phyloP scores from a whole-genome alignment of 2,797 vertebrate species.

The Iguana delicatissima region DNA sequence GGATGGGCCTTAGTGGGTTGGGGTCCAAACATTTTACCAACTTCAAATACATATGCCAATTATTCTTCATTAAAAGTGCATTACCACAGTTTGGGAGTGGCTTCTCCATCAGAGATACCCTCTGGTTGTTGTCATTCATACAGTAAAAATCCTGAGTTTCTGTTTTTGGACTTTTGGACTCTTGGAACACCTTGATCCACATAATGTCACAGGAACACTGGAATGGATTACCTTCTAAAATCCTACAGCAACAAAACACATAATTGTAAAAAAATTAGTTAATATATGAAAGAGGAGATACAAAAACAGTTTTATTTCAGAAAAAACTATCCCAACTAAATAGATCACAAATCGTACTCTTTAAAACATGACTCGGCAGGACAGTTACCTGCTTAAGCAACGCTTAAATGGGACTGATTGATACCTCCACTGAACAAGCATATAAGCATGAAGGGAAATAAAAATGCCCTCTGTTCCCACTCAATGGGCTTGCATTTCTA shows the following conservation, averaged over 20 bases:
- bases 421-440: neutral
- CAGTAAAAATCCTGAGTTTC: constrained; percentile 91
- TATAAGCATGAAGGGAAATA: neutral
- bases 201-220: constrained; percentile 95
- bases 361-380: neutral
- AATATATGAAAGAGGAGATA: neutral
- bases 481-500: neutral
- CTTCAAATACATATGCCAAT: constrained; percentile 6
- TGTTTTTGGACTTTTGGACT: constrained; percentile 81
- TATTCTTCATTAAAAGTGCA: constrained; percentile 68
- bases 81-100: constrained; percentile 92
- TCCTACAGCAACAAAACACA: constrained; percentile 77
- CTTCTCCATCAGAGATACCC: constrained; percentile 85
- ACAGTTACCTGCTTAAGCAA: neutral
- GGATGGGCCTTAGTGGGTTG: neutral
- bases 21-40: constrained; percentile 1
- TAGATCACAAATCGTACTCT: neutral
- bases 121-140: constrained; percentile 87
- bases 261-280: neutral
- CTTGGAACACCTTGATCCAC: constrained; percentile 95
- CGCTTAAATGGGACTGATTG: neutral
- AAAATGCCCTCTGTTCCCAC: neutral
- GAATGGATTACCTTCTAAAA: constrained; percentile 92
- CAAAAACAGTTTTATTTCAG: neutral
- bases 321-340: neutral